Percentiles rank a stretch among this genome's conserved stretches.
Evolutionary conservation across 2,113 vertebrate species (phyloP).

Genomic region (Vireo altiloquus): DNA sequence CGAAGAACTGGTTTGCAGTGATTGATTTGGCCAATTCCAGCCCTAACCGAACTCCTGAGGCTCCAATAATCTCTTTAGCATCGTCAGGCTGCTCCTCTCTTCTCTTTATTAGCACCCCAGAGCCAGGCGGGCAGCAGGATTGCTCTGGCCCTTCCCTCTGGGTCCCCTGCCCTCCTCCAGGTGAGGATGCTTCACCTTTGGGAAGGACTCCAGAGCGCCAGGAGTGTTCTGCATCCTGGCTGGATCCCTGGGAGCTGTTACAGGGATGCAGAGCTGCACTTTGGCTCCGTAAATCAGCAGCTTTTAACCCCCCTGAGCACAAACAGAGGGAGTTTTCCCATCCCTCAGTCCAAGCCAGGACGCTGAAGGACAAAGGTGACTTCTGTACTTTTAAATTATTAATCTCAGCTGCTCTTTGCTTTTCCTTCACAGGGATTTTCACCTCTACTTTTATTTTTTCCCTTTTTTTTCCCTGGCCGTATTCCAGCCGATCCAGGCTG

Average conservation of each 20-base stretch:
- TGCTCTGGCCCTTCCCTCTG: background rate
- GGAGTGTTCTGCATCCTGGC: background rate
- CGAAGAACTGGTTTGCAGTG: background rate
- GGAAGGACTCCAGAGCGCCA: background rate
- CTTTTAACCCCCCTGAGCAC: background rate
- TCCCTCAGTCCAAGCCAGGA: background rate
- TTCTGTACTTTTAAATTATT: background rate
- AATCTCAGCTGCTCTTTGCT: background rate
- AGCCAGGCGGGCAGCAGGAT: background rate
- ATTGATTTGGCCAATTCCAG: background rate
- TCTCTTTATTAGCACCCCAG: background rate
- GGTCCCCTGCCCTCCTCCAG: background rate
- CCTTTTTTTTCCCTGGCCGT: background rate
- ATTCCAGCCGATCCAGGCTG: background rate
- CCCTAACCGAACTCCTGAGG: background rate
- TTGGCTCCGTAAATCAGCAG: background rate
- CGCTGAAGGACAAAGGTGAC: background rate
- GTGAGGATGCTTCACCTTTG: background rate
- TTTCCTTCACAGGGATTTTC: background rate
- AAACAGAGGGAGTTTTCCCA: background rate
- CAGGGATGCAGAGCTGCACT: background rate
- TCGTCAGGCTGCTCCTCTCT: too few species aligned
- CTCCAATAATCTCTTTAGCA: conserved; percentile 14
- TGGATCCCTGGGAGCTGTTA: background rate
- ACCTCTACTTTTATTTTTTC: background rate